Conservation (phyloP, 2,888 invertebrate species). For the Mesorhabditis sp. region DNA sequence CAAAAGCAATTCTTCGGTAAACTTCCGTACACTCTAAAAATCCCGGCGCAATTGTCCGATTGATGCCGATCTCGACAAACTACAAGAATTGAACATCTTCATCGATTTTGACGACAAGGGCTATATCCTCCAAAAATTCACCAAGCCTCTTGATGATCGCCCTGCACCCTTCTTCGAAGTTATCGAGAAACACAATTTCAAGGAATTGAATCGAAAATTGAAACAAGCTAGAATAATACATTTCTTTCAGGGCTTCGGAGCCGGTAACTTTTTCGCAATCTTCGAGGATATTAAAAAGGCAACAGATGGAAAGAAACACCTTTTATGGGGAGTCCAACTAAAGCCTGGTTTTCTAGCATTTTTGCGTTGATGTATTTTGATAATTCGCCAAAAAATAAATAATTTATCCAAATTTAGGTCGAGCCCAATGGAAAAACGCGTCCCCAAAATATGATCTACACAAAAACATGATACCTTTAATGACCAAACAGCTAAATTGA, state of each 20-base stretch:
- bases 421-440: no score
- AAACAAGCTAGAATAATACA: no score
- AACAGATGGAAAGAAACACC: conserved; percentile 90
- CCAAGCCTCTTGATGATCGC: conserved; percentile 88
- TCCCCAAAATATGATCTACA: no score
- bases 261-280: conserved; percentile 95
- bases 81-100: conserved; percentile 81
- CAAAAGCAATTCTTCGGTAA: not conserved
- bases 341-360: no score
- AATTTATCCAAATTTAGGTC: no score
- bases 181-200: conserved; percentile 87
- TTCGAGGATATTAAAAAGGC: conserved; percentile 94
- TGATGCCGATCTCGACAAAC: conserved; percentile 57
- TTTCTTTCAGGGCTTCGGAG: conserved; percentile 84
- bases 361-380: no score
- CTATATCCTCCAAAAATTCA: conserved; percentile 77
- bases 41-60: conserved; percentile 19
- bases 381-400: no score
- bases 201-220: conserved; percentile 43
- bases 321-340: conserved; percentile 60
- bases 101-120: conserved; percentile 97
- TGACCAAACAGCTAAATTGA: no score
- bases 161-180: conserved; percentile 95
- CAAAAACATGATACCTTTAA: no score
- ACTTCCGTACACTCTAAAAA: no score